Percentiles rank a stretch among this genome's conserved stretches.
Conservation (phyloP, 2,113 vertebrate genomes). For the Pterocles orientalis region DNA sequence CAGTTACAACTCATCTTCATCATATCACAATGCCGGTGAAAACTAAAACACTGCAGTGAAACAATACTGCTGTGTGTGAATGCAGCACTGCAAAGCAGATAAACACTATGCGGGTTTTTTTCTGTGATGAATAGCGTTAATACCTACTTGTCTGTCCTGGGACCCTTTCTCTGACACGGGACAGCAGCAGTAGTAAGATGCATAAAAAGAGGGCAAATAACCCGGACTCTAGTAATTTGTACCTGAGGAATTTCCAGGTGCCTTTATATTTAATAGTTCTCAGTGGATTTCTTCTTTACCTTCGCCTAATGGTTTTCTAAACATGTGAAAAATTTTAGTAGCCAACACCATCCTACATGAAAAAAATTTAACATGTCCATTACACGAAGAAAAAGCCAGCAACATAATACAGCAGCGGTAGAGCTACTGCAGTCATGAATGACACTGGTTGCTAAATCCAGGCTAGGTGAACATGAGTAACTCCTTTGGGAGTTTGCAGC, state of each 20-base stretch:
- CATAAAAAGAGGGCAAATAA: neutral
- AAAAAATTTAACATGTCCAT: neutral
- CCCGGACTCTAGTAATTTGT: neutral
- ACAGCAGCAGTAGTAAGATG: neutral
- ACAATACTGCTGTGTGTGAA: neutral
- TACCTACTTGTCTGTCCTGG: neutral
- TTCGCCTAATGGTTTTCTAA: neutral
- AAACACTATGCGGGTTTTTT: neutral
- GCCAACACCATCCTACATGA: neutral
- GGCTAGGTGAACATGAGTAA: neutral
- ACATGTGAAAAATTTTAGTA: neutral
- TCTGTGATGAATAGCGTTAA: neutral
- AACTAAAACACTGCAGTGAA: neutral
- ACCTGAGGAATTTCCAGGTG: neutral
- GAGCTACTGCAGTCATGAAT: neutral
- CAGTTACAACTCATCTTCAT: neutral
- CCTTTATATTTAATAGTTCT: neutral
- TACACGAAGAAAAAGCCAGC: neutral
- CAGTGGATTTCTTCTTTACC: neutral
- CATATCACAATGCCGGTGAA: accelerated
- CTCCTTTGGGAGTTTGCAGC: neutral
- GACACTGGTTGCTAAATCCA: neutral
- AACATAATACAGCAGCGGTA: neutral
- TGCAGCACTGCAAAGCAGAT: neutral
- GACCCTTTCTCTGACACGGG: neutral